These are phyloP conservation scores for Cyclargus thomasi DNA, from an alignment of 1,140 invertebrate genomes.

Conservation along the genomic window DNA sequence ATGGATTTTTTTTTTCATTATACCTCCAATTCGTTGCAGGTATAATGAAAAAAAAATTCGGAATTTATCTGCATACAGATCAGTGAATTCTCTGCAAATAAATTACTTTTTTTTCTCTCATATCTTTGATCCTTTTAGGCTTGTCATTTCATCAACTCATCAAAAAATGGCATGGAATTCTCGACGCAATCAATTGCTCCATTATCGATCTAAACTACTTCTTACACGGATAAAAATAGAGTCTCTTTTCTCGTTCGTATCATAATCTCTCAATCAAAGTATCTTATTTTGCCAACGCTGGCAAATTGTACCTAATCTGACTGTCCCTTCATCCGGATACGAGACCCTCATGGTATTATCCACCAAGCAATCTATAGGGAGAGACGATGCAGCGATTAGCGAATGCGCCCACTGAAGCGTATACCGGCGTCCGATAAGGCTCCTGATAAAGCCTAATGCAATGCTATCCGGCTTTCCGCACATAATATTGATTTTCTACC, in stretches of 20 bases:
- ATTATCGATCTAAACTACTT: not conserved
- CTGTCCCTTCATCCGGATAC: constrained; percentile 47
- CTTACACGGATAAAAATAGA: not conserved
- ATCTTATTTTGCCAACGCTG: constrained; percentile 51
- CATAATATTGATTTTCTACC: constrained; percentile 20
- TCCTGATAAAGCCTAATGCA: constrained; percentile 49
- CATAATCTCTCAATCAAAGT: constrained; percentile 19
- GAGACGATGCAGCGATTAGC: constrained; percentile 54
- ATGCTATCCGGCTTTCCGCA: constrained; percentile 25
- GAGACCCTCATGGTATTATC: constrained; percentile 55
- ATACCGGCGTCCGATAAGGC: constrained; percentile 45
- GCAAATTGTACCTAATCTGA: constrained; percentile 55
- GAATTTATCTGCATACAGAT: not conserved
- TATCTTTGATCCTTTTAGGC: not conserved
- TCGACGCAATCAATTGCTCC: not conserved
- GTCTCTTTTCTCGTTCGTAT: not conserved
- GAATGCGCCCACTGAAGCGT: constrained; percentile 43
- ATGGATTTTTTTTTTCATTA: too few relatives aligned
- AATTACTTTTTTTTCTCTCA: not conserved
- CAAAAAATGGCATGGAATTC: not conserved
- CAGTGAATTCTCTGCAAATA: not conserved
- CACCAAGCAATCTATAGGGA: constrained; percentile 46
- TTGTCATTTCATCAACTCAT: not conserved
- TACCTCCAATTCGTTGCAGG: too few relatives aligned
- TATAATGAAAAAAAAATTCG: not conserved